Evolutionary conservation across 2,113 vertebrate species (phyloP), one percentile per base, ranked within the genome.

Genomic region (Laterallus jamaicensis): DNA sequence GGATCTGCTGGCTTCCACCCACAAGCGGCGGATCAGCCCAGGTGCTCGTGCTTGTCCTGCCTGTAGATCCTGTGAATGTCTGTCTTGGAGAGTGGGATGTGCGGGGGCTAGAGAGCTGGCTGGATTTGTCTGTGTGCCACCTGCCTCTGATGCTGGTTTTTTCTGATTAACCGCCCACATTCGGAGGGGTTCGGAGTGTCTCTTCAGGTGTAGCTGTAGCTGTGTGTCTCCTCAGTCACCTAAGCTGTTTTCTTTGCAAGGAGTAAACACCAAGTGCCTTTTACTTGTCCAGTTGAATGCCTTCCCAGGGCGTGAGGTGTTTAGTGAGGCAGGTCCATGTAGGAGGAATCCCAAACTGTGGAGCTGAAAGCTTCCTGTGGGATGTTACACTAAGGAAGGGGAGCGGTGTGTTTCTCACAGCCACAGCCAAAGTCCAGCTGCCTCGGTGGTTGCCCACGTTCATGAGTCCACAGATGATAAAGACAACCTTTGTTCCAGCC

Each of bases 401-500:
- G 49, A 22, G 19, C 12, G 37, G 11, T 47, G 44, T 47, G 2
- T 47, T 37, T 80, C 55, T 86, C 60, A 59, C 39, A 79, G 63
- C n/a, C 14, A 3, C 32, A 87, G 70, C 55, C 47, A 13, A 20
- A 18, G 35, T 44, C 50, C 73, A 44, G 13, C 60, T 82, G 62
- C 39, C 47, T 63, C 35, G 56, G 5, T 81, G 59, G 17, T 82
- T 94, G 83, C 66, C 40, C 50, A 19, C 1, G 2, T 55, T 88
- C 26, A 12, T 55, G 47, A 24, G 24, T 78, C 26, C 29, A n/a
- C 28, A n/a, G 47, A 75, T 56, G 56, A 92, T 81, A 95, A 91
- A 96, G 88, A 40, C 56, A 84, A 21, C 66, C 60, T 91, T 95
- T 95, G 83, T 96, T 89, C 39, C 55, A 47, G 55, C 25, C 40